Base-by-base conservation (phyloP, 2,888 invertebrate species). In the Acanthoscelides obtectus region DNA sequence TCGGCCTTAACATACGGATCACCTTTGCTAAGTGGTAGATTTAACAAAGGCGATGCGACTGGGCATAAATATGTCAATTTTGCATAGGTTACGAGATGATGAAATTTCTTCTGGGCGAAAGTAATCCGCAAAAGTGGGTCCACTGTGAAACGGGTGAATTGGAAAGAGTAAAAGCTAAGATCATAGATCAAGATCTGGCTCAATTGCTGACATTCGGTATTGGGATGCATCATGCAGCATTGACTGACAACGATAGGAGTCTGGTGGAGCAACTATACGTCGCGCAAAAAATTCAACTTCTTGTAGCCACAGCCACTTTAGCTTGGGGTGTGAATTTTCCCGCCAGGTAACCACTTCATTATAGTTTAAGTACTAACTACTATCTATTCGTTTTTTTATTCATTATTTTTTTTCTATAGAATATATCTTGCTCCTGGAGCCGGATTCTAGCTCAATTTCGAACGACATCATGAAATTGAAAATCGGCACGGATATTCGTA, bases 301-400 rank as follows among this genome's bases (percentile, higher is more conserved):
- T 99, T 22, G 94, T 99, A 75, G 97, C 99, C 72, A 99, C 99
- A 0, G 96, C 98, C 2, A 99, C 99, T 0, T 86, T 99, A 63
- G 99, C 99, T 0, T 99, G 99, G 99, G 99, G 99, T 63, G 98
- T 99, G 6, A 99, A 99, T 87, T 94, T 99, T 83, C 99, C 99
- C 0, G 99, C 99, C 0, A 45, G 45, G 45, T 45, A 45, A 12
- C 1, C 5, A 45, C 1, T 45, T 25, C 4, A 25, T 3, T 25
- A 25, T 25, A 25, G 25, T 8, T n/a, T n/a, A n/a, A n/a, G n/a
- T n/a, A n/a, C n/a, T n/a, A n/a, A n/a, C n/a, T n/a, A n/a, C n/a
- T n/a, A n/a, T n/a, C n/a, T n/a, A n/a, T n/a, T n/a, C n/a, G n/a
- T n/a, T n/a, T n/a, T n/a, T n/a, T n/a, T n/a, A n/a, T n/a, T n/a